These are phyloP conservation scores for Lophius americanus DNA, from an alignment of 2,797 vertebrate genomes.

Conservation along the genomic window DNA sequence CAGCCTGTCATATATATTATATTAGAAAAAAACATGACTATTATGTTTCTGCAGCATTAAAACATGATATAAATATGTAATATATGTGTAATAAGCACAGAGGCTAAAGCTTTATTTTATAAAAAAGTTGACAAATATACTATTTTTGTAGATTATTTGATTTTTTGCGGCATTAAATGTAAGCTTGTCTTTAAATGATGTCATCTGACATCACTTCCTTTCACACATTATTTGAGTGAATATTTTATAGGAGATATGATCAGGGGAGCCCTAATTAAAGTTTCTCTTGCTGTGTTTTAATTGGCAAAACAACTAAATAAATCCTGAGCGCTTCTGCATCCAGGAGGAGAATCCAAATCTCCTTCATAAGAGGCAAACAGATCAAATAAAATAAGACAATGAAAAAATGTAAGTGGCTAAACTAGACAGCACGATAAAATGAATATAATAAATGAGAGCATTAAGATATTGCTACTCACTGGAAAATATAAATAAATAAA, in stretches of 20 bases:
- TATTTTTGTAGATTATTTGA: background rate
- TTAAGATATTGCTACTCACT: slow-evolving; percentile 8
- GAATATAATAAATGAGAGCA: slow-evolving; percentile 12
- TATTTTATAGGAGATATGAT: slow-evolving; percentile 35
- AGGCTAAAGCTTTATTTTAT: too few species aligned
- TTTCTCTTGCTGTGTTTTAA: slow-evolving; percentile 53
- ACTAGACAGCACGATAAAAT: background rate
- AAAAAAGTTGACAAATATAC: background rate
- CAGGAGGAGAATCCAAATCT: slow-evolving; percentile 48
- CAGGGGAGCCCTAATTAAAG: slow-evolving; percentile 51
- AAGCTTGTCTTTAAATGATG: background rate
- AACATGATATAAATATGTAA: background rate
- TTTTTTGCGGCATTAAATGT: background rate
- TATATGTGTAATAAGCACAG: background rate
- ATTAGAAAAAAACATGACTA: background rate
- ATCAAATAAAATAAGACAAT: background rate
- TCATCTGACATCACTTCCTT: slow-evolving; percentile 1
- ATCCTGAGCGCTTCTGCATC: slow-evolving; percentile 36
- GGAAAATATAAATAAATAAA: slow-evolving; percentile 9
- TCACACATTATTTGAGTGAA: slow-evolving; percentile 26
- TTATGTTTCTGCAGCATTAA: background rate
- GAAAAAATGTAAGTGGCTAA: background rate
- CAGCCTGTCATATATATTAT: background rate
- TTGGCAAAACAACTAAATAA: slow-evolving; percentile 53
- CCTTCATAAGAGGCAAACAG: slow-evolving; percentile 36